Conservation (phyloP, 2,113 vertebrate species). For the Megalops atlanticus region DNA sequence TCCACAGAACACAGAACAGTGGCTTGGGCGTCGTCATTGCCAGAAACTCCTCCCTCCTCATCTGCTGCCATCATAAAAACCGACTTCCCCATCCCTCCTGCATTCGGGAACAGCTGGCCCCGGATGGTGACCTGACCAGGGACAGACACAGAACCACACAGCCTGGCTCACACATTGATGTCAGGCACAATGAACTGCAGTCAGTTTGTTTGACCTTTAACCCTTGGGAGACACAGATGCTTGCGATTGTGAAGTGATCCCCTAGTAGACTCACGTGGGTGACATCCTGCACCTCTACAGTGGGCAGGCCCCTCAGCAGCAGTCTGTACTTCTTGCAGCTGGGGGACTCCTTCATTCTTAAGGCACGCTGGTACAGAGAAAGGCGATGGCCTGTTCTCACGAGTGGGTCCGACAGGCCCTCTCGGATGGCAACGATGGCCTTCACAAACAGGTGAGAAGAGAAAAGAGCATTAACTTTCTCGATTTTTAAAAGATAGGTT, state of each 20-base stretch:
- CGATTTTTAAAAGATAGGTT: not conserved
- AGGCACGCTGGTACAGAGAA: conserved; percentile 82
- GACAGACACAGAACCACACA: not conserved
- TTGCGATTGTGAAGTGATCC: too few relatives aligned
- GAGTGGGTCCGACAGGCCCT: conserved; percentile 79
- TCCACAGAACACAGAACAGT: conserved; percentile 92
- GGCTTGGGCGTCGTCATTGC: conserved; percentile 32
- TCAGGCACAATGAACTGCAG: too few relatives aligned
- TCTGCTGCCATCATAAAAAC: conserved; percentile 78
- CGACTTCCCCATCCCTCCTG: conserved; percentile 83
- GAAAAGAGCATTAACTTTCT: not conserved
- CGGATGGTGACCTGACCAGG: conserved; percentile 83
- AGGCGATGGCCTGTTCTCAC: conserved; percentile 88
- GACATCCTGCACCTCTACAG: conserved; percentile 75
- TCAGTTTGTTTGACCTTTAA: too few relatives aligned
- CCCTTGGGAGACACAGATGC: too few relatives aligned
- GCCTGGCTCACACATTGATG: too few relatives aligned
- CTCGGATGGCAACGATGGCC: conserved; percentile 78
- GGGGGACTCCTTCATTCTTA: conserved; percentile 80
- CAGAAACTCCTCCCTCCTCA: conserved; percentile 37
- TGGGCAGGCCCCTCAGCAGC: conserved; percentile 75
- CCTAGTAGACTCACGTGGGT: conserved; percentile 78
- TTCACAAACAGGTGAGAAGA: conserved; percentile 46
- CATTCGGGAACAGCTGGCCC: conserved; percentile 88
- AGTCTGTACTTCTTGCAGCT: conserved; percentile 70